A percentile compares a stretch with the other conserved stretches of the same genome.
Evolutionary conservation across 1,140 invertebrate genomes (phyloP).

Genomic region (Sinella curviseta): DNA sequence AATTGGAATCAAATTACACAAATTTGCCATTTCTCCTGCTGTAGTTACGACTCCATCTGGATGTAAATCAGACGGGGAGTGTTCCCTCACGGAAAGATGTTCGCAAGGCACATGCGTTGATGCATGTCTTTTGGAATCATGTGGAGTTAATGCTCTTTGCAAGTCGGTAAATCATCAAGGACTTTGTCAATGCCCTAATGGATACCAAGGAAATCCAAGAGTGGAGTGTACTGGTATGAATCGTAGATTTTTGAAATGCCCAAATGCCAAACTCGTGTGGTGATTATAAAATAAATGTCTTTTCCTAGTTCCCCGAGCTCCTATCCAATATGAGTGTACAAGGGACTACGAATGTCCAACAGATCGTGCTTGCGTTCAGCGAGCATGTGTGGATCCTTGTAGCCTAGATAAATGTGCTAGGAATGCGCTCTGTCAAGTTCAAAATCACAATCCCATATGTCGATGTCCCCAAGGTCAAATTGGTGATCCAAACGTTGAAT

Average conservation of each 20-base stretch:
- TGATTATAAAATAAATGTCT: too few relatives aligned
- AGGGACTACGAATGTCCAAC: constrained; percentile 71
- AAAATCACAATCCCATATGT: constrained; percentile 73
- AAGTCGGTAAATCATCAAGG: constrained; percentile 71
- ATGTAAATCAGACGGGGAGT: constrained; percentile 67
- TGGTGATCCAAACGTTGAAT: constrained; percentile 69
- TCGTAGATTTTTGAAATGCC: not conserved
- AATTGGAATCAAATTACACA: too few relatives aligned
- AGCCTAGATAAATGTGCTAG: constrained; percentile 67
- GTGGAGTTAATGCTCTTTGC: constrained; percentile 82
- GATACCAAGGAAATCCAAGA: constrained; percentile 79
- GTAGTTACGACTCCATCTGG: constrained; percentile 5
- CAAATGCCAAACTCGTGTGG: too few relatives aligned
- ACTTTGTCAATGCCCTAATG: constrained; percentile 73
- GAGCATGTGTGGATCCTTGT: constrained; percentile 77
- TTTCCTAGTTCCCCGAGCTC: not conserved
- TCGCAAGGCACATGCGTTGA: constrained; percentile 72
- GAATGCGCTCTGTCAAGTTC: constrained; percentile 75
- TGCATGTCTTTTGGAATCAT: constrained; percentile 73
- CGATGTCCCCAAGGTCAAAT: constrained; percentile 74
- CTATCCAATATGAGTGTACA: constrained; percentile 66
- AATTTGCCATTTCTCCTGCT: not conserved
- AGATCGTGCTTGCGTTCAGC: constrained; percentile 73
- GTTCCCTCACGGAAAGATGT: constrained; percentile 70
- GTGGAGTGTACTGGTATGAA: constrained; percentile 66